Conservation (phyloP, 2,113 vertebrate species). For the Anser cygnoides region DNA sequence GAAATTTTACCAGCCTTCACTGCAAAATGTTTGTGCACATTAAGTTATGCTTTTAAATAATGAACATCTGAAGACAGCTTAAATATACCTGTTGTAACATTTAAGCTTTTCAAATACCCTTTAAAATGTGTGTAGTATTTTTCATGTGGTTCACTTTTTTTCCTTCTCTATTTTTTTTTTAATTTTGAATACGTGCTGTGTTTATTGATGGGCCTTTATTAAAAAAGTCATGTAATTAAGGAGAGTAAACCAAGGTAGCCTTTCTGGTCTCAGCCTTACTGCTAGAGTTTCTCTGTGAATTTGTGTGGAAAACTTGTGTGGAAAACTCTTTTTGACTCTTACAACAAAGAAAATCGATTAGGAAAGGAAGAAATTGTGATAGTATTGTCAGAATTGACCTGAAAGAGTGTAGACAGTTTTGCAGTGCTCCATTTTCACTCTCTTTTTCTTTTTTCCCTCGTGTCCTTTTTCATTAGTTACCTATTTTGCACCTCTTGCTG, state of each 20-base stretch:
- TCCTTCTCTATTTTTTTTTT: neutral
- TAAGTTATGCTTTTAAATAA: neutral
- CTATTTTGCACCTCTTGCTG: neutral
- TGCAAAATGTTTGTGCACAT: neutral
- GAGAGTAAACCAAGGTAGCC: neutral
- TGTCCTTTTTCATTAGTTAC: neutral
- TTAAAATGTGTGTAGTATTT: neutral
- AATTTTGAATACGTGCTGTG: accelerated
- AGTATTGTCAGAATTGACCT: neutral
- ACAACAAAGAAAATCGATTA: neutral
- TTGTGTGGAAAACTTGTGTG: neutral
- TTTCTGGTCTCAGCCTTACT: neutral
- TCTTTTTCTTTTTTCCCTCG: neutral
- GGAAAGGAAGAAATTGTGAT: neutral
- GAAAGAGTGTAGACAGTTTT: neutral
- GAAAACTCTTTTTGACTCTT: neutral
- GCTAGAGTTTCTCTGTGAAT: neutral
- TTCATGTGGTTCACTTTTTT: neutral
- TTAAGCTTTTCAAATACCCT: neutral
- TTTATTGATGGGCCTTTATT: neutral
- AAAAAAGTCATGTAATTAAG: neutral
- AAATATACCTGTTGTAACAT: neutral
- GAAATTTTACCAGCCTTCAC: neutral
- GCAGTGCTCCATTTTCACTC: neutral
- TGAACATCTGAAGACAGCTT: neutral